Conservation (phyloP, 2,888 invertebrate species). For the Eristalis arbustorum region DNA sequence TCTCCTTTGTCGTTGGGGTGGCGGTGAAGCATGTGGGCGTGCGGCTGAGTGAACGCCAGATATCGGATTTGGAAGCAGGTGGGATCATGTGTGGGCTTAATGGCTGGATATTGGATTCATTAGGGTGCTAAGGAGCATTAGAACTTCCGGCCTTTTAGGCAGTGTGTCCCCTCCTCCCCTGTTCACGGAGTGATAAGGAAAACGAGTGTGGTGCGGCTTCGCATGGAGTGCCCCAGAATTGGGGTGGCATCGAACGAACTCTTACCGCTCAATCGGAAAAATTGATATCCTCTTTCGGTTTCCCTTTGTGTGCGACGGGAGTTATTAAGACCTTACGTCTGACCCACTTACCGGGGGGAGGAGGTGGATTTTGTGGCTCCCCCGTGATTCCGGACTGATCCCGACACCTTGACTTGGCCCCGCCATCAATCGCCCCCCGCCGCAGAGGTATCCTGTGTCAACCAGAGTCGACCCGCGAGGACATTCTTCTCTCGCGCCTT, state of each 20-base stretch:
- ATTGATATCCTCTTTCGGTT: not conserved
- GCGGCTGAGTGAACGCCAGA: not conserved
- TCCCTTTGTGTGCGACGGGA: not conserved
- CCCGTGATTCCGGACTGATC: not conserved
- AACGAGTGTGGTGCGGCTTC: not conserved
- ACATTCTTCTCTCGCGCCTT: not conserved
- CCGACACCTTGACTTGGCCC: not conserved
- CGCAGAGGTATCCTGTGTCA: not conserved
- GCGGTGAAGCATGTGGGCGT: not conserved
- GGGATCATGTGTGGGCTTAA: slow-evolving; percentile 41
- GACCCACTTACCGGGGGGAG: not conserved
- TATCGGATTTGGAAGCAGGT: slow-evolving; percentile 43
- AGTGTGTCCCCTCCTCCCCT: not conserved
- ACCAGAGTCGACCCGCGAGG: not conserved
- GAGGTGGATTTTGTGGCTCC: no score
- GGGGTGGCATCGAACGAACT: not conserved
- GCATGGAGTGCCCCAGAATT: not conserved
- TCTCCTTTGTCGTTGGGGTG: not conserved
- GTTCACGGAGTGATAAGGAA: not conserved
- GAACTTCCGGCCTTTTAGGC: slow-evolving; percentile 23
- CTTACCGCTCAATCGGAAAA: not conserved
- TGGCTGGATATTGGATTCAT: slow-evolving; percentile 53
- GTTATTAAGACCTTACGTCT: not conserved
- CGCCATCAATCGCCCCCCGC: not conserved
- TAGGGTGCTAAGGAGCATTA: slow-evolving; percentile 56